Base-by-base conservation (phyloP, 2,113 vertebrate species). In the Mustela lutreola region DNA sequence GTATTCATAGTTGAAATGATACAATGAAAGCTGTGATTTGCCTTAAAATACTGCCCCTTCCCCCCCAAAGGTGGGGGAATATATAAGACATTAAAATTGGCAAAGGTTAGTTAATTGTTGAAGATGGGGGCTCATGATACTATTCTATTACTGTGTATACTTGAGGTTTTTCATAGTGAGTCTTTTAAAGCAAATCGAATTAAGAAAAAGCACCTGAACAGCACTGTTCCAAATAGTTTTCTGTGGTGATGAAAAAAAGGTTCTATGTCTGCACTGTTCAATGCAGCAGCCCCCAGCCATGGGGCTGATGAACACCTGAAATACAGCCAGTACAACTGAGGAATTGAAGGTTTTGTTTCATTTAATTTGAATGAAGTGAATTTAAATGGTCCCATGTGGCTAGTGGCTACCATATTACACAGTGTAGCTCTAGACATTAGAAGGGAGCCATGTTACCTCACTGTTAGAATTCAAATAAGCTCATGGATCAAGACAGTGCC, bases 1-100 rank as follows among this genome's bases (percentile, higher is more conserved):
- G 53, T 78, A 78, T 42, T 79, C 63, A 92, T 33, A 92, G 48
- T 89, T 89, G 22, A 89, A 75, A 94, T 81, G 58, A 81, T 81
- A 85, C 6, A 89, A 31, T 21, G 15, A 28, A 36, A 70, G 18
- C 73, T 94, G 42, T 22, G 16, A 39, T 63, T 82, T 70, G 36
- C 50, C 85, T 97, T 87, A 86, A 90, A 90, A 89, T 78, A 86
- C 67, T 80, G 90, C 18, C 80, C 62, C 12, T 3, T 50, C 8
- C 15, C n/a, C 42, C 16, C 8, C 21, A 87, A 75, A 56, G 11
- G 56, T 56, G 11, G 53, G 24, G 39, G 36, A 42, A 53, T 42
- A 88, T 21, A 15, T 80, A 84, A 93, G 26, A 80, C 5, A 39
- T 39, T 91, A 84, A 48, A 82, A 86, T 75, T 87, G 63, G 42